These are phyloP conservation scores for Ceyx margarethae DNA, from an alignment of 2,113 vertebrate genomes.

Conservation along the genomic window DNA sequence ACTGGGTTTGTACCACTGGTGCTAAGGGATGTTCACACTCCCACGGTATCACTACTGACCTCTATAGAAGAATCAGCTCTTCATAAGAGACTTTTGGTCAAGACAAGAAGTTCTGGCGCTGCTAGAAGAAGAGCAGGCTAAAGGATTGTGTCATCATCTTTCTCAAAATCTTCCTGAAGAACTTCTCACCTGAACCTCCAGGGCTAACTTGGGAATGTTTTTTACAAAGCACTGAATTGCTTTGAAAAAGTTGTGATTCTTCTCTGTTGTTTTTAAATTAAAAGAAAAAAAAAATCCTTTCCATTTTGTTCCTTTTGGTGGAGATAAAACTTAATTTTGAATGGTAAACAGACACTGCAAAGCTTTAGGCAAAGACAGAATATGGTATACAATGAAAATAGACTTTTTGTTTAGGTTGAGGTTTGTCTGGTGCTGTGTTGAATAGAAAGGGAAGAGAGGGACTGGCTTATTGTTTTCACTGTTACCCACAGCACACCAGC, in stretches of 20 bases:
- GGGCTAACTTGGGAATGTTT: background rate
- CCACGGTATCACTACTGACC: background rate
- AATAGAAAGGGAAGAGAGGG: background rate
- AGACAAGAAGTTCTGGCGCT: background rate
- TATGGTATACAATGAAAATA: background rate
- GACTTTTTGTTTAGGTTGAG: background rate
- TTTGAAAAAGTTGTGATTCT: background rate
- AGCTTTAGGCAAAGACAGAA: background rate
- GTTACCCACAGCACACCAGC: background rate
- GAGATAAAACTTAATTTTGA: background rate
- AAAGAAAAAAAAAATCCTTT: background rate
- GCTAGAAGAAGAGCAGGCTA: background rate
- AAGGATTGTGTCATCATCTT: background rate
- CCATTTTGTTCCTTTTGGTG: background rate
- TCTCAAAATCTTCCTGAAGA: background rate
- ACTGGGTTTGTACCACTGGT: background rate
- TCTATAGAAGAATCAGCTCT: background rate
- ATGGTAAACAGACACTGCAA: background rate
- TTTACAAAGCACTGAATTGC: background rate
- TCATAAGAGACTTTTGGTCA: background rate
- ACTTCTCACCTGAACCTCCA: background rate
- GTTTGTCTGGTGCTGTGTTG: background rate
- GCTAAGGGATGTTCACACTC: background rate
- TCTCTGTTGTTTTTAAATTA: background rate
- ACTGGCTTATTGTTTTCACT: background rate